Evolutionary conservation across 2,888 invertebrate species (phyloP).

Genomic region (Lasius platythorax): DNA sequence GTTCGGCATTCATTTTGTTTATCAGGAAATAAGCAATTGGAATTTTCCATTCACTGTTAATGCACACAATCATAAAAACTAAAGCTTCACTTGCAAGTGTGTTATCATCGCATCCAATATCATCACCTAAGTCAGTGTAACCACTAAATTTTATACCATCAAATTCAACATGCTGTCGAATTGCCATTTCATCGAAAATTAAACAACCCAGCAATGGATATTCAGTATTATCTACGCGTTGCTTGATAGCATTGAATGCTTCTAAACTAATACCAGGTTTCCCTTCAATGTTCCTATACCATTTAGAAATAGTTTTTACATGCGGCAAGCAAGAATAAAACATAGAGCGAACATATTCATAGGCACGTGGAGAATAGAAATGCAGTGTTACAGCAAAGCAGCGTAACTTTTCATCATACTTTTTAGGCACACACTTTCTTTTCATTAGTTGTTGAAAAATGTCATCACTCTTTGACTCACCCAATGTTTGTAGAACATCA

Average conservation of each 20-base stretch:
- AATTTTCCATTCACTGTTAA: background rate
- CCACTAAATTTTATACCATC: background rate
- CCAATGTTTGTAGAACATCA: too few species aligned
- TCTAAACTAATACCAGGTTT: conserved; percentile 2
- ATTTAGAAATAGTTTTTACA: conserved; percentile 12
- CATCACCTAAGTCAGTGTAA: background rate
- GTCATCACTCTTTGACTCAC: too few species aligned
- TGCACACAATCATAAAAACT: background rate
- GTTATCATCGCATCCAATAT: background rate
- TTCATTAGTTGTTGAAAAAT: too few species aligned
- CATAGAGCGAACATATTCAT: conserved; percentile 15
- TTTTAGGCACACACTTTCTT: too few species aligned
- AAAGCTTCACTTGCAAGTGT: background rate
- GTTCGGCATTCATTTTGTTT: background rate
- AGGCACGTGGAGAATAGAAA: conserved; percentile 14
- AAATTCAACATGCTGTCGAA: background rate
- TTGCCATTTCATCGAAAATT: background rate
- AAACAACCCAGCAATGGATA: background rate
- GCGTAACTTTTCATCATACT: too few species aligned
- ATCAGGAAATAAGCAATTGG: background rate
- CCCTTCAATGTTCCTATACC: background rate
- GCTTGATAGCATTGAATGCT: background rate
- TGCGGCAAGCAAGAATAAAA: background rate
- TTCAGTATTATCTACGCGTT: background rate
- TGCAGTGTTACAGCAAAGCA: conserved; percentile 23